A percentile compares a stretch with the other conserved stretches of the same genome.
Conservation (phyloP, 2,113 vertebrate genomes). For the Centrocercus urophasianus region DNA sequence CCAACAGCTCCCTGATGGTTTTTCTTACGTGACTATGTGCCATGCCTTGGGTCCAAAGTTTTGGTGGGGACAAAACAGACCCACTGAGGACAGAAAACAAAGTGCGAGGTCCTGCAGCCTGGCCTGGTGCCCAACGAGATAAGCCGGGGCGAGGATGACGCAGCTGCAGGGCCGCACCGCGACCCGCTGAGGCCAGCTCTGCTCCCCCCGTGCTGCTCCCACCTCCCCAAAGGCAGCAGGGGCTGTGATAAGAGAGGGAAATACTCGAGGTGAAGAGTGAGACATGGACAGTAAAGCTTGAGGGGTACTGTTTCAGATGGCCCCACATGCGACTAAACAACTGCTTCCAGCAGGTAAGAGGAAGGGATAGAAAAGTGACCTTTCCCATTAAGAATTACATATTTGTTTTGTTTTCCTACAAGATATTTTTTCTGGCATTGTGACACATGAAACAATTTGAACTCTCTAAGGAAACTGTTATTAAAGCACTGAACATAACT, state of each 20-base stretch:
- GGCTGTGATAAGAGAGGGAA: neutral
- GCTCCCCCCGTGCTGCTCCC: neutral
- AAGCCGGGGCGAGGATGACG: rapidly evolving
- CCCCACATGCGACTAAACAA: neutral
- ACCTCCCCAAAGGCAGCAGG: neutral
- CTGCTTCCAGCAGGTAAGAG: slow-evolving; percentile 44
- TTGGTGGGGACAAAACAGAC: neutral
- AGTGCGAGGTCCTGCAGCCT: neutral
- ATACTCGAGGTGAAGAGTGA: neutral
- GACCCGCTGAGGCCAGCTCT: neutral
- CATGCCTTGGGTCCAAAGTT: neutral
- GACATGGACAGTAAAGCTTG: neutral
- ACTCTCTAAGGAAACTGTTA: slow-evolving; percentile 60
- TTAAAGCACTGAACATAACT: slow-evolving; percentile 25
- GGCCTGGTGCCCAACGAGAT: neutral
- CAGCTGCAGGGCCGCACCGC: rapidly evolving
- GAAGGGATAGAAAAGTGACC: slow-evolving; percentile 55
- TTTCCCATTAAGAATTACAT: slow-evolving; percentile 38
- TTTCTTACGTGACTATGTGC: neutral
- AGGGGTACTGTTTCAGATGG: neutral
- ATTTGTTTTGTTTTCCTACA: slow-evolving; percentile 57
- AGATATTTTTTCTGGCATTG: slow-evolving; percentile 52
- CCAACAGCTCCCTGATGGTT: neutral
- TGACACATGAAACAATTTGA: slow-evolving; percentile 60
- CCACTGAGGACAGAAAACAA: neutral